Evolutionary conservation across 2,888 invertebrate genomes (phyloP).

Genomic region (Piscicola geometra): DNA sequence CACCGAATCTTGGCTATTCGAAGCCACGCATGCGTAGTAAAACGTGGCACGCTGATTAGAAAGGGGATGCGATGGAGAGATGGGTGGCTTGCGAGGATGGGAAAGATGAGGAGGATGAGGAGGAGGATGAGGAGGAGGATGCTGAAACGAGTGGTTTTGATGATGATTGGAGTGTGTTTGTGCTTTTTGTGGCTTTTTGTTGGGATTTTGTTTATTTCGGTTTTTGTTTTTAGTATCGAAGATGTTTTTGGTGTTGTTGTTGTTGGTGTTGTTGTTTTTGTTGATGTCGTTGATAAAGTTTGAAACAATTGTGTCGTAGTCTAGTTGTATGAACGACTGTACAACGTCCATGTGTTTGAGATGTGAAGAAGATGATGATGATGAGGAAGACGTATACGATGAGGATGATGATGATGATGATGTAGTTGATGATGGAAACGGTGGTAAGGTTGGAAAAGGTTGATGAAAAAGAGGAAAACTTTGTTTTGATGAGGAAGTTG

Average conservation of each 20-base stretch:
- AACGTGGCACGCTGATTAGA: slow-evolving; percentile 11
- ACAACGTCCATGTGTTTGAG: background rate
- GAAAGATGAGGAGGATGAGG: no score
- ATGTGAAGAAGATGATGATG: background rate
- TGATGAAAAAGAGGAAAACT: slow-evolving; percentile 9
- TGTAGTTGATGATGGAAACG: background rate
- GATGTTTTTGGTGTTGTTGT: slow-evolving; percentile 10
- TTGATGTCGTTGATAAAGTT: background rate
- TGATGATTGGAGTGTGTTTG: background rate
- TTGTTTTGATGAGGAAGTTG: slow-evolving; percentile 10
- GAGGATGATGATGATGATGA: slow-evolving; percentile 20
- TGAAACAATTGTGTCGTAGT: background rate
- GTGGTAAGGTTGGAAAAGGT: background rate
- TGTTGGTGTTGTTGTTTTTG: slow-evolving; percentile 6
- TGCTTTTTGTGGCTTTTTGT: background rate
- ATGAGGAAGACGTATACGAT: slow-evolving; percentile 13
- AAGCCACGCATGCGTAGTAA: slow-evolving; percentile 22
- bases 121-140: no score
- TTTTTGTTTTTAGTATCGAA: background rate
- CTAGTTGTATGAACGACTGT: background rate
- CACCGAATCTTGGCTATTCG: background rate
- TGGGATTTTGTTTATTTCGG: background rate
- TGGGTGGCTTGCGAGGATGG: background rate
- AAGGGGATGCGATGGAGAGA: background rate
- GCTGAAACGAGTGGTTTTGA: background rate